phyloP scores from a whole-genome alignment of 2,113 vertebrate genomes.

The Datnioides undecimradiatus region DNA sequence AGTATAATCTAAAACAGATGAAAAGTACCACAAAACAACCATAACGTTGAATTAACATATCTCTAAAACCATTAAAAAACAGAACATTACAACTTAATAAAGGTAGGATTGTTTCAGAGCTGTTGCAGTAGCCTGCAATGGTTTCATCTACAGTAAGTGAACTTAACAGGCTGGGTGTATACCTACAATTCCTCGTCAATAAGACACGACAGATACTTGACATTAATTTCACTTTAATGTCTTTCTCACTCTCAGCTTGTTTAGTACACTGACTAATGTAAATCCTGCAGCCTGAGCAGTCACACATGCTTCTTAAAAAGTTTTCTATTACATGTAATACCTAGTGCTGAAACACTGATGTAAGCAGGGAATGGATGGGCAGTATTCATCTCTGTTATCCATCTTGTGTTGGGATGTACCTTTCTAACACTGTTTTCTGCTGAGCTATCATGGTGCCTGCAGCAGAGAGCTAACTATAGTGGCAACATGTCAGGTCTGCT shows the following conservation, averaged over 20 bases:
- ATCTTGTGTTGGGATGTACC: constrained; percentile 36
- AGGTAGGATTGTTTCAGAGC: not conserved
- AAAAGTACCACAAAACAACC: too few species aligned
- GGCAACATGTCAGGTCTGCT: constrained; percentile 75
- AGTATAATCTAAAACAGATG: too few species aligned
- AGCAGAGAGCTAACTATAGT: constrained; percentile 73
- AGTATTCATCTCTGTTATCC: constrained; percentile 20
- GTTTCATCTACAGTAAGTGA: not conserved
- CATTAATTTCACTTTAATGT: too few species aligned
- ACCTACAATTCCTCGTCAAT: not conserved
- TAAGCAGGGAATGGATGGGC: not conserved
- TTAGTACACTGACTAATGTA: not conserved
- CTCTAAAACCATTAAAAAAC: not conserved
- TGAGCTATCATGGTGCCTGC: constrained; percentile 69
- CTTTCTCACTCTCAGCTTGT: not conserved
- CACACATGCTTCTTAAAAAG: not conserved
- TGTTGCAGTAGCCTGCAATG: not conserved
- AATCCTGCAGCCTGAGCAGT: not conserved
- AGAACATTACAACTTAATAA: not conserved
- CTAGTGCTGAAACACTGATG: not conserved
- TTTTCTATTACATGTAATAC: not conserved
- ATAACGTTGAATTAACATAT: not conserved
- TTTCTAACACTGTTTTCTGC: constrained; percentile 53
- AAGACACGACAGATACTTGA: not conserved
- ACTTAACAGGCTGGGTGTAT: not conserved